Evolutionary conservation across 2,113 vertebrate species (phyloP), one percentile per base, ranked within the genome.

Genomic region (Chascanopsetta lugubris): DNA sequence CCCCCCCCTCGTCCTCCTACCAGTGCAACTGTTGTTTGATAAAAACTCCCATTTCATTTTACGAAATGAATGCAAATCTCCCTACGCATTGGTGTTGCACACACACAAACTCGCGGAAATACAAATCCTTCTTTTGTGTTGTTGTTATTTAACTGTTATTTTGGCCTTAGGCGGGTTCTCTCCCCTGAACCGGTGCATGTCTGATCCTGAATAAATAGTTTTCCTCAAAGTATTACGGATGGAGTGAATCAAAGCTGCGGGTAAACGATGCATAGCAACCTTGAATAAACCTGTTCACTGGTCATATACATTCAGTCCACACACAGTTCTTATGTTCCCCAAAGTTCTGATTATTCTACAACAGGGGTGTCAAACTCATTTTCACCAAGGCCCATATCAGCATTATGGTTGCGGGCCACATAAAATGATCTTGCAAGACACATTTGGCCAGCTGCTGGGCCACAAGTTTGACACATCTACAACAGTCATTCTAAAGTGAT

Each of bases 61-160:
- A 38, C 27, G 22, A 49, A 59, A 55, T 40, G 32, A 51, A 56
- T 0, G 8, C n/a, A 53, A 53, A 36, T 53, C 24, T 67, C 45
- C 47, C 21, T 20, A 57, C 4, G 30, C 8, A 72, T 27, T 7
- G 29, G 22, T 32, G 34, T 4, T 18, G 40, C 54, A 25, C 13
- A 18, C 5, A 49, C 15, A 20, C 20, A 45, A 56, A 64, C 17
- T 24, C 36, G n/a, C n/a, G n/a, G 6, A 34, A 61, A 21, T 6
- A 36, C 25, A 50, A 58, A 45, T 46, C 58, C 10, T 29, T 38
- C 13, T 38, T 30, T 67, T 76, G 54, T 51, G 21, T 53, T 61
- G 42, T 47, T 46, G 5, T 75, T 50, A 34, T 68, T 58, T 27
- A 59, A 58, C 17, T 36, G 46, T 68, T 61, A 57, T 47, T 61